Evolutionary conservation across 2,113 vertebrate species (phyloP).

Genomic region (Aplodontia rufa): DNA sequence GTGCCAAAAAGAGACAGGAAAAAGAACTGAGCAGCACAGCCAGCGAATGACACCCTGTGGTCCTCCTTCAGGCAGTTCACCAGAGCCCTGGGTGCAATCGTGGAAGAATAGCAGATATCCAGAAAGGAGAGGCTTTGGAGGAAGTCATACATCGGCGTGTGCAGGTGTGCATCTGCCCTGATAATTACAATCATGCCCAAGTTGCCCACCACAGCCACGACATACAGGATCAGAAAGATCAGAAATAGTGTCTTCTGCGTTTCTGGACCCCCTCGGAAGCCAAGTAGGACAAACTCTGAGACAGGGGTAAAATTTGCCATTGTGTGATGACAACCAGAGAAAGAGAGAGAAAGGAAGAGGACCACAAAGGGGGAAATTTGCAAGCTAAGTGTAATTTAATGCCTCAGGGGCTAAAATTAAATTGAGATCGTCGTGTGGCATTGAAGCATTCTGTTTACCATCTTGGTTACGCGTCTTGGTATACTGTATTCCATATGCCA

Average conservation of each 20-base stretch:
- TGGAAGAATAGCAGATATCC: constrained; percentile 66
- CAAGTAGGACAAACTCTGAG: constrained; percentile 65
- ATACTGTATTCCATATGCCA: no score
- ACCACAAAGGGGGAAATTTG: neutral
- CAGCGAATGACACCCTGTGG: constrained; percentile 38
- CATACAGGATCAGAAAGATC: neutral
- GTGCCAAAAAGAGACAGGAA: constrained; percentile 32
- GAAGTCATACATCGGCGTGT: constrained; percentile 66
- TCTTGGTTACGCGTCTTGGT: neutral
- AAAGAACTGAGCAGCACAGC: constrained; percentile 64
- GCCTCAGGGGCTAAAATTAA: neutral
- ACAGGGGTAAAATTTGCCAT: neutral
- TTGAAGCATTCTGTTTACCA: neutral
- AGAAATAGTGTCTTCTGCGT: constrained; percentile 25
- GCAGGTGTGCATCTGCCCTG: neutral
- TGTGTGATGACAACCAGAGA: no score
- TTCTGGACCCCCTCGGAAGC: constrained; percentile 19
- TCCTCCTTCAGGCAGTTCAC: neutral
- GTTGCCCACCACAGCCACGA: constrained; percentile 36
- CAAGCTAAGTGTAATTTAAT: neutral
- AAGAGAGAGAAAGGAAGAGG: neutral
- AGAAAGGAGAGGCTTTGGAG: constrained; percentile 62
- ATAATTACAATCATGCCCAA: constrained; percentile 37
- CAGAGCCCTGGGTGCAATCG: constrained; percentile 62
- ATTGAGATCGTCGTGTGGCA: neutral